Conservation (phyloP, 2,113 vertebrate species). For the Perca schrenkii region DNA sequence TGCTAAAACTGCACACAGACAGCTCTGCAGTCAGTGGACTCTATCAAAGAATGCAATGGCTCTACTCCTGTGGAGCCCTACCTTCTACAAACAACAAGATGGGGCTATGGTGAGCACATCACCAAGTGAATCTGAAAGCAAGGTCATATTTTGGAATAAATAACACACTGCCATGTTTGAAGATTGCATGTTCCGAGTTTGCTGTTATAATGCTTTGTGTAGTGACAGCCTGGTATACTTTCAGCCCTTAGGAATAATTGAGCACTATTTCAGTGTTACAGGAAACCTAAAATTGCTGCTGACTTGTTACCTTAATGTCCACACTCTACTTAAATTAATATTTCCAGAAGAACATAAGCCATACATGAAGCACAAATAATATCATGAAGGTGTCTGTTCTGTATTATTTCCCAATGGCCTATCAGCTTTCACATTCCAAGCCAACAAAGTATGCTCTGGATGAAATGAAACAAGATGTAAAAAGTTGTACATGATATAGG, state of each 20-base stretch:
- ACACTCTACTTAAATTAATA: background rate
- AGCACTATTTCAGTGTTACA: background rate
- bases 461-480: slow-evolving; percentile 16
- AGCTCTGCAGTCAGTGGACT: background rate
- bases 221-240: background rate
- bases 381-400: background rate
- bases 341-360: background rate
- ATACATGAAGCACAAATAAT: slow-evolving; percentile 5
- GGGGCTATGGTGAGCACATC: background rate
- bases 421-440: background rate
- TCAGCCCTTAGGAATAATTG: background rate
- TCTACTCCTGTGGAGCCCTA: background rate
- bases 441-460: slow-evolving; percentile 6
- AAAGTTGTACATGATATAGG: background rate
- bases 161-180: background rate
- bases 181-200: background rate
- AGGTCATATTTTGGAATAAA: background rate
- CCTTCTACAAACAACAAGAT: background rate
- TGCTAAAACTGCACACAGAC: slow-evolving; percentile 2
- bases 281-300: background rate
- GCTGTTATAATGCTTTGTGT: background rate
- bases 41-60: slow-evolving; percentile 8
- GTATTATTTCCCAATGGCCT: background rate
- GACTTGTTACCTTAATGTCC: background rate
- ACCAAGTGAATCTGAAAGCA: background rate